phyloP scores from a whole-genome alignment of 2,888 invertebrate genomes.

The Drosophila silvestris region DNA sequence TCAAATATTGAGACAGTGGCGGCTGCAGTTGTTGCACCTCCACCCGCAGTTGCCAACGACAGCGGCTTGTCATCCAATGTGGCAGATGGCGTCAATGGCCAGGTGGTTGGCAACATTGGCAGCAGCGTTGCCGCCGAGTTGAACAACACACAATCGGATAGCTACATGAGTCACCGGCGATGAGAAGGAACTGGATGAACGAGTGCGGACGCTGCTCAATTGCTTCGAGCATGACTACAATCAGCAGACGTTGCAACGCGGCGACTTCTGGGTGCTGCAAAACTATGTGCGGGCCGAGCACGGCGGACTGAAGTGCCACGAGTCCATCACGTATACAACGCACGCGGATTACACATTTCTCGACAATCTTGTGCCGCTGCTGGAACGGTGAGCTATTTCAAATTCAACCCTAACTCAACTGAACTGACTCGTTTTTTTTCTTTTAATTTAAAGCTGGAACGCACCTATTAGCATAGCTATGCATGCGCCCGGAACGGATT shows the following conservation, averaged over 20 bases:
- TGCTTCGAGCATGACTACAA: conserved; percentile 89
- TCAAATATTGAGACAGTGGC: conserved; percentile 47
- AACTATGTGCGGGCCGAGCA: conserved; percentile 93
- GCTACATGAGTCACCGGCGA: conserved; percentile 83
- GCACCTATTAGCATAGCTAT: conserved; percentile 95
- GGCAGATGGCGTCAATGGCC: conserved; percentile 42
- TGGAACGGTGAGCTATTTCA: conserved; percentile 87
- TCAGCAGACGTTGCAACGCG: conserved; percentile 89
- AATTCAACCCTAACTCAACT: too few relatives aligned
- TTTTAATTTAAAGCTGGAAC: conserved; percentile 88
- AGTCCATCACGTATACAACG: conserved; percentile 95
- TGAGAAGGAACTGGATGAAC: conserved; percentile 85
- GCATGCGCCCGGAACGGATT: conserved; percentile 94
- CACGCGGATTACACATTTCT: conserved; percentile 96
- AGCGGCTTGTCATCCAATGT: conserved; percentile 35
- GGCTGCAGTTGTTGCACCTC: conserved; percentile 38
- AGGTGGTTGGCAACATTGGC: conserved; percentile 77
- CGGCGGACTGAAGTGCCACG: conserved; percentile 90
- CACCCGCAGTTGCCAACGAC: conserved; percentile 51
- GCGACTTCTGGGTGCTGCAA: conserved; percentile 95
- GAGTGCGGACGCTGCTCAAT: conserved; percentile 85
- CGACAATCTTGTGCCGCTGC: conserved; percentile 93
- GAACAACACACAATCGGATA: conserved; percentile 82
- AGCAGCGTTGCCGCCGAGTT: conserved; percentile 50
- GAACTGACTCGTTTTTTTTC: not conserved